Conservation (phyloP, 2,797 vertebrate genomes). For the Acipenser oxyrinchus region DNA sequence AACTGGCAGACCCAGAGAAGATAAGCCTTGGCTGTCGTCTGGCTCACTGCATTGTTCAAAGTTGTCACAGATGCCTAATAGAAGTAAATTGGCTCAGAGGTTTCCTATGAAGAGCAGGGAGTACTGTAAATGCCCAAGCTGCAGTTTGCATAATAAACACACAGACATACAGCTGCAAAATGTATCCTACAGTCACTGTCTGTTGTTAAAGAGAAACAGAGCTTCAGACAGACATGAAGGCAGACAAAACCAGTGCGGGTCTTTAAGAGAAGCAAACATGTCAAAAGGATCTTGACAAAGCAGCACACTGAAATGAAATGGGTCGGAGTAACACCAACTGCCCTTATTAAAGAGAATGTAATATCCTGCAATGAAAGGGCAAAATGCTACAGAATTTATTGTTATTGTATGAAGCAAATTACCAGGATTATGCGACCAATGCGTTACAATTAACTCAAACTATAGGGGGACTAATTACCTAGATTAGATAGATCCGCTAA, state of each 20-base stretch:
- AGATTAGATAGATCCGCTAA: background rate
- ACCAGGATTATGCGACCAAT: background rate
- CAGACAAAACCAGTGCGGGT: background rate
- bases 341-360: background rate
- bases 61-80: background rate
- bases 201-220: background rate
- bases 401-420: background rate
- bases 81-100: background rate
- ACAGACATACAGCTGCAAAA: background rate
- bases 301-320: background rate
- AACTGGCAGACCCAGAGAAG: background rate
- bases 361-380: background rate
- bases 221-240: background rate
- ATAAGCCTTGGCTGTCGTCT: background rate
- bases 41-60: background rate
- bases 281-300: background rate
- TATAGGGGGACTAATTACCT: background rate
- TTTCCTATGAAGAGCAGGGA: background rate
- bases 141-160: background rate
- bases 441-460: background rate
- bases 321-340: background rate
- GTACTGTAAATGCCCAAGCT: background rate
- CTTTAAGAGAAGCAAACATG: background rate
- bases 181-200: background rate
- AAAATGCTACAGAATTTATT: background rate